A percentile compares a stretch with the other conserved stretches of the same genome.
Conservation (phyloP, 2,797 vertebrate genomes). For the Spatula versicolor region DNA sequence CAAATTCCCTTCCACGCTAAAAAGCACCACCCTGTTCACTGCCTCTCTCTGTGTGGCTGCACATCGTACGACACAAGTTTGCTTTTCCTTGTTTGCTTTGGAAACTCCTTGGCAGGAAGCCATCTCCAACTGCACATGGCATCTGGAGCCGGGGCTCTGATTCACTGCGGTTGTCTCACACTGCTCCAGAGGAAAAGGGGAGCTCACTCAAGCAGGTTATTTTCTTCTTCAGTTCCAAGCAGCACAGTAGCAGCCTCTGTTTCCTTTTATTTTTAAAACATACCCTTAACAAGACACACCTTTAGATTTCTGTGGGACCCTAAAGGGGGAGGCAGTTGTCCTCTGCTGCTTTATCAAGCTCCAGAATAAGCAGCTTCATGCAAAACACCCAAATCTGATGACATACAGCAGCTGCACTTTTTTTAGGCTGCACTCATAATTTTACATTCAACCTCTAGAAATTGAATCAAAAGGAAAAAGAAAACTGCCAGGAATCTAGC, state of each 20-base stretch:
- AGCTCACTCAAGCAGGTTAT: slow-evolving; percentile 53
- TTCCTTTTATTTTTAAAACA: background rate
- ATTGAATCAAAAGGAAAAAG: background rate
- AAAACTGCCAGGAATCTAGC: background rate
- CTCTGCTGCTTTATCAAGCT: slow-evolving; percentile 11
- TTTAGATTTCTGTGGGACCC: background rate
- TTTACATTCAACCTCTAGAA: background rate
- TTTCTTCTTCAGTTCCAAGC: slow-evolving; percentile 6
- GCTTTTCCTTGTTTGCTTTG: slow-evolving; percentile 66
- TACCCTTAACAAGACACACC: background rate
- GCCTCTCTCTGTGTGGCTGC: slow-evolving; percentile 22
- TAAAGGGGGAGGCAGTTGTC: background rate
- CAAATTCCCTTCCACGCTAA: background rate
- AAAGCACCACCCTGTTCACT: slow-evolving; percentile 42
- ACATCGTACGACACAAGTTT: slow-evolving; percentile 22
- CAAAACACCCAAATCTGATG: slow-evolving; percentile 4
- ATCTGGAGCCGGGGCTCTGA: slow-evolving; percentile 44
- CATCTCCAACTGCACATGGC: slow-evolving; percentile 52
- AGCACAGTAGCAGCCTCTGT: background rate
- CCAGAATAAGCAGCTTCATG: background rate
- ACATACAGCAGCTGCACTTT: background rate
- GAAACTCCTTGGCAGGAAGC: slow-evolving; percentile 43
- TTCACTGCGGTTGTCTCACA: slow-evolving; percentile 21
- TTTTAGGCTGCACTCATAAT: background rate
- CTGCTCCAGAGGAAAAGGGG: slow-evolving; percentile 16